A percentile compares a stretch with the other conserved stretches of the same genome.
phyloP scores from a whole-genome alignment of 2,113 vertebrate species.

The Gymnocephalus cernua region DNA sequence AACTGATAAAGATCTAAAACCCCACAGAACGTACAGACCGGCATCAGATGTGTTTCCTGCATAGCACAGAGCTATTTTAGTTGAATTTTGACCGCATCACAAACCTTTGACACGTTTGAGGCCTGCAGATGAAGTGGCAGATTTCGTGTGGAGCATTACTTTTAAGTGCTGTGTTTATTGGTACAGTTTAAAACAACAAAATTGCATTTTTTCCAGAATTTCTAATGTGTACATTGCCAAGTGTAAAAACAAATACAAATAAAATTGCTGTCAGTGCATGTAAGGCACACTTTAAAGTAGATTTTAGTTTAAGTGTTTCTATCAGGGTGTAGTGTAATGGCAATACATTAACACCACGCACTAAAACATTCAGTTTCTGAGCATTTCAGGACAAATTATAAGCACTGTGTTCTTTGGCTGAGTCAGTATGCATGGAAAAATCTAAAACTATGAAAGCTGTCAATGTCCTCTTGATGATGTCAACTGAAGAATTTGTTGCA shows the following conservation, averaged over 20 bases:
- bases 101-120: not conserved
- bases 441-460: not conserved
- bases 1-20: not conserved
- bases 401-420: conserved; percentile 48
- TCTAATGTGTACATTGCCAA: conserved; percentile 11
- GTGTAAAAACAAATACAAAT: conserved; percentile 3
- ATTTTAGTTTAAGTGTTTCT: not conserved
- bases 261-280: not conserved
- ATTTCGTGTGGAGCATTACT: not conserved
- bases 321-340: conserved; percentile 17
- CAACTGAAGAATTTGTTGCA: not conserved
- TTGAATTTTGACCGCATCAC: not conserved
- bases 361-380: conserved; percentile 10
- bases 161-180: conserved; percentile 47
- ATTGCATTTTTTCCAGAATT: not conserved
- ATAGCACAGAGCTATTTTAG: not conserved
- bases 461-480: not conserved
- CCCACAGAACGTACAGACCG: not conserved
- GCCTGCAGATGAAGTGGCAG: not conserved
- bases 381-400: conserved; percentile 9
- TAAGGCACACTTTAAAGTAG: conserved; percentile 55
- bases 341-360: not conserved
- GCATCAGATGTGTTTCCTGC: not conserved
- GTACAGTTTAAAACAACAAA: conserved; percentile 18
- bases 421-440: not conserved